phyloP scores from a whole-genome alignment of 2,113 vertebrate genomes.

The Rhinopomastus cyanomelas region DNA sequence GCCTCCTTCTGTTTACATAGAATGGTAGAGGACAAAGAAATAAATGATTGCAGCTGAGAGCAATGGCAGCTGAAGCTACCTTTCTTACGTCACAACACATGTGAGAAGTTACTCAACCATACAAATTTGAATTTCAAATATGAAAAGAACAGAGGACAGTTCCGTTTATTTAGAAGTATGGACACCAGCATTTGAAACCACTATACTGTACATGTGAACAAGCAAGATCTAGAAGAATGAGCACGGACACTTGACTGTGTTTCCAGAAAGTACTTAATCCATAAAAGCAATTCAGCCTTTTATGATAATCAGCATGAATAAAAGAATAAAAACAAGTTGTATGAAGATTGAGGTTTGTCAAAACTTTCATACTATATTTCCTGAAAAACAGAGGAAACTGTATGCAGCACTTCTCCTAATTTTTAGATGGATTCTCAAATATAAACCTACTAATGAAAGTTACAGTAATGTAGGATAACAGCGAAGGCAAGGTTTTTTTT shows the following conservation, averaged over 20 bases:
- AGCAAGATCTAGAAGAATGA: background rate
- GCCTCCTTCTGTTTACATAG: background rate
- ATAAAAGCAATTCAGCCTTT: background rate
- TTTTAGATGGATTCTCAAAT: background rate
- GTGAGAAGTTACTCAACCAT: conserved; percentile 14
- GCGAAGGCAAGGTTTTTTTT: background rate
- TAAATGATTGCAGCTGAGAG: background rate
- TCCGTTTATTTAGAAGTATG: background rate
- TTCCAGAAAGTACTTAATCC: background rate
- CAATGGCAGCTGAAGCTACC: background rate
- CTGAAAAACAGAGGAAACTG: background rate
- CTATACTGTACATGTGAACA: background rate
- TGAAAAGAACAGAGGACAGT: background rate
- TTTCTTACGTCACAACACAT: background rate
- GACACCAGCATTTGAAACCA: background rate
- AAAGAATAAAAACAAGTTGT: background rate
- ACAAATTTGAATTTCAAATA: background rate
- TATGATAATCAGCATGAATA: background rate
- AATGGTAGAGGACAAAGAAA: background rate
- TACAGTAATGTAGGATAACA: background rate
- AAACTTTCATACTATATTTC: background rate
- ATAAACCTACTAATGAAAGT: background rate
- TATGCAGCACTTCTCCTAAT: background rate
- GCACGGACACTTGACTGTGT: background rate
- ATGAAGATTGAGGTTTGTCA: background rate